Conservation (phyloP, 2,797 vertebrate genomes). For the Mastacembelus armatus region DNA sequence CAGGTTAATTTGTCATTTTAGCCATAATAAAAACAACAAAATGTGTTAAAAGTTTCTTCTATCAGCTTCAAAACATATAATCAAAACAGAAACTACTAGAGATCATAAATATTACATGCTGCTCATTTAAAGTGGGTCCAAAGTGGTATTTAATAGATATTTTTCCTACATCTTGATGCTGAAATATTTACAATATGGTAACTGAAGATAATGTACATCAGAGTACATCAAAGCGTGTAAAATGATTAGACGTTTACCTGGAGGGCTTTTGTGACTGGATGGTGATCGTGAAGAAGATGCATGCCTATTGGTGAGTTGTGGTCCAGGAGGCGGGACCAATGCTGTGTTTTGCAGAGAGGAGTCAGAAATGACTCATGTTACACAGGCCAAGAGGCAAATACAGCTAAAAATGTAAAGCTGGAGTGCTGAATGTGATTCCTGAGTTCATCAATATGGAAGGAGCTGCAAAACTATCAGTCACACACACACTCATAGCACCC, state of each 20-base stretch:
- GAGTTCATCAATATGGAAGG: background rate
- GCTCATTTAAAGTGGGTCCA: no score
- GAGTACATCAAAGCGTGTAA: background rate
- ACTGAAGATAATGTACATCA: background rate
- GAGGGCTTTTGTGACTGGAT: slow-evolving; percentile 55
- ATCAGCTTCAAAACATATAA: no score
- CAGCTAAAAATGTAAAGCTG: slow-evolving; percentile 16
- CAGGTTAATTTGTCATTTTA: background rate
- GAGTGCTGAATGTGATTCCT: slow-evolving; percentile 15
- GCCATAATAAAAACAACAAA: background rate
- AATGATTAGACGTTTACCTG: slow-evolving; percentile 58
- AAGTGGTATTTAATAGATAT: no score
- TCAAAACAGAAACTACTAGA: no score
- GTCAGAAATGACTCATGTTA: slow-evolving; percentile 42
- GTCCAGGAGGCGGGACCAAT: slow-evolving; percentile 55
- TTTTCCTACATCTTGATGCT: background rate
- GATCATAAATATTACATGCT: no score
- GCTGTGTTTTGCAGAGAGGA: slow-evolving; percentile 53
- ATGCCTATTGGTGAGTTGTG: slow-evolving; percentile 42
- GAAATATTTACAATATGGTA: background rate
- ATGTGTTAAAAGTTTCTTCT: no score
- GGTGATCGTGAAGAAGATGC: slow-evolving; percentile 59
- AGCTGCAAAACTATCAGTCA: background rate
- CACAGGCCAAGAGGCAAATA: slow-evolving; percentile 18
- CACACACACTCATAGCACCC: background rate